These are phyloP conservation scores for Blomia tropicalis DNA, from an alignment of 2,888 invertebrate species.

Conservation along the genomic window DNA sequence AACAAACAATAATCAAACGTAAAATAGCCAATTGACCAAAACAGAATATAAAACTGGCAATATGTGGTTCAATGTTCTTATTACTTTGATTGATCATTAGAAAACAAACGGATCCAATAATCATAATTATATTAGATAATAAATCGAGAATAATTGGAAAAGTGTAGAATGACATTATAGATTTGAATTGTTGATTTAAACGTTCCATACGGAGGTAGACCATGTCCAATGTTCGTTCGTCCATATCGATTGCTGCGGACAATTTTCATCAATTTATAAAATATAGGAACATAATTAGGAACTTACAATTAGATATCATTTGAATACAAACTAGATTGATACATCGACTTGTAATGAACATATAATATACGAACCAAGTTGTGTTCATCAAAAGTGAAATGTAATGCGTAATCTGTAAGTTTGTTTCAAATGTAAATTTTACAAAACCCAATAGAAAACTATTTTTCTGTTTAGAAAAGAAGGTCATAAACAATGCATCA, in stretches of 20 bases:
- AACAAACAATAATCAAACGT: background rate
- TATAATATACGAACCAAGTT: background rate
- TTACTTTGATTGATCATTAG: background rate
- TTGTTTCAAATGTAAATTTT: background rate
- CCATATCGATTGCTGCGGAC: too few species aligned
- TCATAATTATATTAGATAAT: background rate
- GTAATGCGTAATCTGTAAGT: background rate
- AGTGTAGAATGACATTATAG: background rate
- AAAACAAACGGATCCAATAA: background rate
- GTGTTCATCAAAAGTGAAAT: background rate
- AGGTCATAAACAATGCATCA: background rate
- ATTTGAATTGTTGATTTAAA: background rate
- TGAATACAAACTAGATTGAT: too few species aligned
- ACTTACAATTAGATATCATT: too few species aligned
- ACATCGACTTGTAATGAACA: background rate
- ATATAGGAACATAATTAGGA: too few species aligned
- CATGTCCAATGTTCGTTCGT: too few species aligned
- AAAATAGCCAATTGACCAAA: background rate
- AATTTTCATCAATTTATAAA: too few species aligned
- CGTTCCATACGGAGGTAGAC: too few species aligned
- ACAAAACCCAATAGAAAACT: background rate
- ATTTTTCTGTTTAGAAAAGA: background rate
- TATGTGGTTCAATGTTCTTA: background rate
- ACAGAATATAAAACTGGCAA: background rate
- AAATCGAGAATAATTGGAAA: background rate